Evolutionary conservation across 2,888 invertebrate species (phyloP), one percentile per base, ranked within the genome.

Genomic region (Hydrotaea diabolus): DNA sequence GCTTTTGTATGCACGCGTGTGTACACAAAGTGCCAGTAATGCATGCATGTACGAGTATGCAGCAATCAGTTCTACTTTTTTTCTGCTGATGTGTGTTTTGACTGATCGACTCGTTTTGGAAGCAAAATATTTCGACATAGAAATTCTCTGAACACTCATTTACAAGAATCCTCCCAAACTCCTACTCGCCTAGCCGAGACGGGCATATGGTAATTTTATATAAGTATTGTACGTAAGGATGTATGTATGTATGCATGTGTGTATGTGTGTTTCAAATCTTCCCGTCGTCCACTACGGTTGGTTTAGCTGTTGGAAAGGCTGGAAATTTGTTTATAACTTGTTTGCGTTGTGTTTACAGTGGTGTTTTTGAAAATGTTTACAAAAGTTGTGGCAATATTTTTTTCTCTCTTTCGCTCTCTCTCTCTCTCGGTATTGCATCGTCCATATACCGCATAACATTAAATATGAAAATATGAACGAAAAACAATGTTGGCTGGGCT

Each of bases 41-140:
- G 76, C 74, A 77, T 85, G 79, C 74, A 77, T 85, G 81, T 62
- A 82, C 81, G n/a, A n/a, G n/a, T n/a, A n/a, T n/a, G n/a, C n/a
- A n/a, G 81, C 69, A 85, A 73, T 73, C 77, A 74, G 31, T 77
- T 73, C 57, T 66, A 59, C 11, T 19, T 17, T 46, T 64, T 64
- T 71, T 77, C 66, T 77, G 2, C 62, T 62, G 46, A 21, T 69
- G 46, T 69, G 74, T 69, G 74, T 85, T 85, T 79, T 82, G 82
- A 85, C 77, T 77, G 79, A 85, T 82, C 85, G 79, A 74, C 62
- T 85, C 53, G 36, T 59, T 71, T 79, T 73, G 76, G 53, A 39
- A 62, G 69, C 69, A 82, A 79, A 85, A 85, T 82, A 77, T 85
- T 85, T 79, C 43, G 77, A 82, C 77, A 69, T 31, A 39, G 21